phyloP scores from a whole-genome alignment of 2,888 invertebrate species.

The Agelastica alni region DNA sequence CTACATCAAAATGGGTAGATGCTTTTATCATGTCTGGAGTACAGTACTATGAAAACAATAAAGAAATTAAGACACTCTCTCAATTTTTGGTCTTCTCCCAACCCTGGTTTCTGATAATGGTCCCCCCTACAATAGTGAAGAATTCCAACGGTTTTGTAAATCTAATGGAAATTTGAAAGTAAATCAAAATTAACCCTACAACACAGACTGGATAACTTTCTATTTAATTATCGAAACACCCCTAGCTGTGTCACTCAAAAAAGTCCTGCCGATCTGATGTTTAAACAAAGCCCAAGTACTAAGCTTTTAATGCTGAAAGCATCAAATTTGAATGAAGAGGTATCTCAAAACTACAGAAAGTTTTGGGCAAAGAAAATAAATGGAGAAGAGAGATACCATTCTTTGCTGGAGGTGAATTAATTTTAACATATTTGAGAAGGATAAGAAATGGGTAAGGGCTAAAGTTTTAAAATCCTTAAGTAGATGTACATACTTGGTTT shows the following conservation, averaged over 20 bases:
- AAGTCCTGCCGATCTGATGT: not conserved
- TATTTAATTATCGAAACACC: not conserved
- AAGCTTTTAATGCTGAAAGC: too few relatives aligned
- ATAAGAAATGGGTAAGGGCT: not conserved
- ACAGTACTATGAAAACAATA: not conserved
- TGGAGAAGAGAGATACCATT: too few relatives aligned
- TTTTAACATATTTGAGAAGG: too few relatives aligned
- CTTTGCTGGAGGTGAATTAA: too few relatives aligned
- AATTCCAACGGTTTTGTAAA: not conserved
- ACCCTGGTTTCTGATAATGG: not conserved
- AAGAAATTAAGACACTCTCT: not conserved
- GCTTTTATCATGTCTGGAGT: too few relatives aligned
- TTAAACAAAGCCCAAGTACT: not conserved
- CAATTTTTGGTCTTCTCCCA: not conserved
- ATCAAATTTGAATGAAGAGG: too few relatives aligned
- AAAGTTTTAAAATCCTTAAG: not conserved
- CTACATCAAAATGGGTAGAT: too few relatives aligned
- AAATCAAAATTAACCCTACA: not conserved
- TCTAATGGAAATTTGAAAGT: not conserved
- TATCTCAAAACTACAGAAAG: too few relatives aligned
- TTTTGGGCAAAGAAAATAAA: too few relatives aligned
- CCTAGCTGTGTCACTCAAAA: not conserved
- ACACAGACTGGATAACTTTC: not conserved
- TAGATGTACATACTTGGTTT: not conserved
- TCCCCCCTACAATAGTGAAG: not conserved